Evolutionary conservation across 2,113 vertebrate species (phyloP).

Genomic region (Recurvirostra avosetta): DNA sequence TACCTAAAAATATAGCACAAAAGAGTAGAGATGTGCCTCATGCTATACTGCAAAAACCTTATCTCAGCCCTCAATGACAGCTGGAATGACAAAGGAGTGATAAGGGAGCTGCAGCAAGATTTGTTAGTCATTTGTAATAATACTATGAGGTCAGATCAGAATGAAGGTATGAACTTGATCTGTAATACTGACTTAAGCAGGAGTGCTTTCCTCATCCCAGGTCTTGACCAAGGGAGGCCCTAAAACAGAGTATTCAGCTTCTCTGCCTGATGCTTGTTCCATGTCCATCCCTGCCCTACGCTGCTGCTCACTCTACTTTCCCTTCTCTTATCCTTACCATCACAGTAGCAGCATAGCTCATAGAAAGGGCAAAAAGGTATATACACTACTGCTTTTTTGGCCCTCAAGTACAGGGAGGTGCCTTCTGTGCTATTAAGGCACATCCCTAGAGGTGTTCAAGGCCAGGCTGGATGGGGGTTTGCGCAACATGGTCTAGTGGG

Average conservation of each 20-base stretch:
- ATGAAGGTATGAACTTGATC: neutral
- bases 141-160: neutral
- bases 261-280: neutral
- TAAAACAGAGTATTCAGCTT: neutral
- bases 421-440: neutral
- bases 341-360: neutral
- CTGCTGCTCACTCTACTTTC: neutral
- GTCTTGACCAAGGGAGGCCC: accelerated
- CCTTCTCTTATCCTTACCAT: neutral
- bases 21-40: neutral
- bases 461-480: too few relatives aligned
- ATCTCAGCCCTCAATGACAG: conserved; percentile 18
- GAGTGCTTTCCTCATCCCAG: neutral
- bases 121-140: neutral
- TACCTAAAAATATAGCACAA: neutral
- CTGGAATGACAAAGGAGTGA: conserved; percentile 15
- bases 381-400: neutral
- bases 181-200: neutral
- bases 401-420: neutral
- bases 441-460: too few relatives aligned
- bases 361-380: neutral
- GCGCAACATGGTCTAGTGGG: too few relatives aligned
- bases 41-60: neutral
- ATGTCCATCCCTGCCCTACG: accelerated
- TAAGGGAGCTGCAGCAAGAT: conserved; percentile 15